Percentiles rank a stretch among this genome's conserved stretches.
Evolutionary conservation across 2,113 vertebrate genomes (phyloP).

Genomic region (Rattus norvegicus): GRCr8 NC_086021.1:43113001-43113500

Average conservation of each 20-base stretch:
- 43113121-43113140: conserved; percentile 76
- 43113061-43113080: conserved; percentile 30
- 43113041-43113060: conserved; percentile 79
- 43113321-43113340: not conserved
- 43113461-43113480: not conserved
- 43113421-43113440: not conserved
- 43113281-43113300: not conserved
- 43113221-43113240: not conserved
- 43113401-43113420: not conserved
- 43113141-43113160: conserved; percentile 46
- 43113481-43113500: not conserved
- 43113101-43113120: conserved; percentile 58
- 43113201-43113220: not conserved
- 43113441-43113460: not conserved
- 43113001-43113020: not conserved
- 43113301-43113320: not conserved
- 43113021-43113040: conserved; percentile 47
- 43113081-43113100: conserved; percentile 26
- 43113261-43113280: not conserved
- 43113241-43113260: not conserved
- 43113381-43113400: conserved; percentile 55
- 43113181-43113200: conserved; percentile 37
- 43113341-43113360: not conserved
- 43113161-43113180: conserved; percentile 71
- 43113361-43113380: conserved; percentile 4